phyloP scores from a whole-genome alignment of 2,113 vertebrate species.

The Actenoides hombroni region DNA sequence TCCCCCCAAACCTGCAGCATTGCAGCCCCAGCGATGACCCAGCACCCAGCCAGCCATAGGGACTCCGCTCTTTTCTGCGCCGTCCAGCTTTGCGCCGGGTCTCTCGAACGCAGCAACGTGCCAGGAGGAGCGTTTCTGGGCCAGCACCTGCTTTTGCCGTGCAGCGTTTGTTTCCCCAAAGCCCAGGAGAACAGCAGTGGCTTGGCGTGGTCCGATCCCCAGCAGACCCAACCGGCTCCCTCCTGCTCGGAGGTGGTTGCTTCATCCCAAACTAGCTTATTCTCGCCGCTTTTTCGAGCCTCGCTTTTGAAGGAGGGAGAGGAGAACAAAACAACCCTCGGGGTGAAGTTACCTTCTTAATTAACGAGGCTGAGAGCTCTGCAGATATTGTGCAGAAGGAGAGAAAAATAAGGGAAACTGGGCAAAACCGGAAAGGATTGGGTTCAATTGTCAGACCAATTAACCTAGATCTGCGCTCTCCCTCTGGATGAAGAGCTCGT shows the following conservation, averaged over 20 bases:
- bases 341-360: conserved; percentile 64
- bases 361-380: conserved; percentile 51
- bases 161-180: conserved; percentile 14
- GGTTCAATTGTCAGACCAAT: conserved; percentile 62
- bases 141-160: background rate
- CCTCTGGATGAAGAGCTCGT: conserved; percentile 47
- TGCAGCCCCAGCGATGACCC: background rate
- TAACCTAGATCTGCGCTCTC: conserved; percentile 50
- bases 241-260: conserved; percentile 1
- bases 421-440: conserved; percentile 54
- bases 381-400: background rate
- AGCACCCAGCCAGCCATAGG: background rate
- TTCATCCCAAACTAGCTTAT: conserved; percentile 32
- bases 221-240: background rate
- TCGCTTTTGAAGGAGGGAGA: background rate
- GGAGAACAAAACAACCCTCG: conserved; percentile 39
- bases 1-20: background rate
- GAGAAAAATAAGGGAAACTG: conserved; percentile 26
- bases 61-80: background rate
- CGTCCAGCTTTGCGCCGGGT: background rate
- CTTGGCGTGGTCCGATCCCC: background rate
- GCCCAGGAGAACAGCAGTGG: background rate
- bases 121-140: background rate
- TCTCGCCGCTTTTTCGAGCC: conserved; percentile 19
- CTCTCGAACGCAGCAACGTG: accelerated